Base-by-base conservation (phyloP, 2,888 invertebrate species). In the Lutraria lutraria region DNA sequence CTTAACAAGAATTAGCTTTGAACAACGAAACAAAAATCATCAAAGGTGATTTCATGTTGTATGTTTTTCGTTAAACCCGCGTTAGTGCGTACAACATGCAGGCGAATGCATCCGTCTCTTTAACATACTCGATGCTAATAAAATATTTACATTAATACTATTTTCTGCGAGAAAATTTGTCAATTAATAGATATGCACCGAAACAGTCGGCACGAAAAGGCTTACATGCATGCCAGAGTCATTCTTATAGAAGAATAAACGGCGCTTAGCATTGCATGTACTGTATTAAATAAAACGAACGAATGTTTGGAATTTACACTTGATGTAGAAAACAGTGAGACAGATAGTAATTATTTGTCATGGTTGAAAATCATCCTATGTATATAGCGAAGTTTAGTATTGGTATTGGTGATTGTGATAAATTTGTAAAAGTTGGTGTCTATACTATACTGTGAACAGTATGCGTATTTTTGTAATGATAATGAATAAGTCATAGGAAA, bases 61-160 rank as follows among this genome's bases (percentile, higher is more conserved):
- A 25, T 68, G n/a, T 4, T 68, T 25, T 25, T 21, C 63, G 63
- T 68, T 68, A 25, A 25, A 25, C 12, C 25, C 12, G 56, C 19
- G 19, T 8, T 25, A 25, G 25, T 68, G n/a, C n/a, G 25, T 25
- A 25, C 12, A n/a, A 25, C 25, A 25, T 16, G 63, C 63, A 0
- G n/a, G n/a, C 63, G 21, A n/a, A 10, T 1, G 1, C 25, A 25
- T 13, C 12, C 12, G 25, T 21, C 63, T 68, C 21, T 25, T 13
- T 10, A 43, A 25, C 13, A 68, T 25, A 68, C 12, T 13, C 63
- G 12, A 10, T n/a, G 10, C n/a, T 68, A 68, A 68, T 68, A 25
- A 68, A 68, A 68, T 68, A 68, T 25, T 68, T 68, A 68, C 25
- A 68, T 68, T n/a, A 68, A 25, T 68, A 25, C 63, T 25, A 68